Evolutionary conservation across 2,113 vertebrate genomes (phyloP), one percentile per base, ranked within the genome.

Genomic region (Panthera tigris): DNA sequence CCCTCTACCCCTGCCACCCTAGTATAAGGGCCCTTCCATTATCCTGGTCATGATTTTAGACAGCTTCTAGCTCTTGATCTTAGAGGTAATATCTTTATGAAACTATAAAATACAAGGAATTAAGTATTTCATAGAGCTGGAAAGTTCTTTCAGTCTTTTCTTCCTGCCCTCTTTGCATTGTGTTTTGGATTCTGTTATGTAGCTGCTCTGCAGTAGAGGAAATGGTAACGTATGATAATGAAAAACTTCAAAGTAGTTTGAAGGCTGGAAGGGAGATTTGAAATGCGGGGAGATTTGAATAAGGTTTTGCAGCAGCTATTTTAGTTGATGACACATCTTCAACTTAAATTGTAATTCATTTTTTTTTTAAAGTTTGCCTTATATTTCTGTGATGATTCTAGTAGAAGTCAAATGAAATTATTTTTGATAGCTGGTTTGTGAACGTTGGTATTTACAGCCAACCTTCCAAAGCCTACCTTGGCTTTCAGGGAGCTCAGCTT

Each of bases 291-390:
- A 95, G 73, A 87, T 92, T 96, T 82, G 89, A 94, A 66, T 90
- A 91, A 73, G 50, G 29, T 89, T 92, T 85, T 95, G 57, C 50
- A 50, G 82, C 36, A 96, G 87, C 66, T 96, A 41, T 95, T 97
- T 97, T 82, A 89, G 88, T 89, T 97, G 91, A 95, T 91, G 68
- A 96, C 79, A 85, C 19, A 89, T 89, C 57, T 97, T 96, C 50
- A 92, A 89, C 29, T 95, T 97, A 61, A 95, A 76, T 94, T 97
- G 39, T 39, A 82, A 14, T 92, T 81, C 55, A 61, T 33, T 85
- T 33, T 85, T 91, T 94, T 84, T 76, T 39, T 39, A 31, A 73
- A 65, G 69, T 96, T 96, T 94, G 41, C 52, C 31, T 82, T 90
- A 80, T 94, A 25, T 15, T 84, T 68, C 57, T 80, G 68, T 91